Base-by-base conservation (phyloP, 2,113 vertebrate species). In the Crotophaga sulcirostris region DNA sequence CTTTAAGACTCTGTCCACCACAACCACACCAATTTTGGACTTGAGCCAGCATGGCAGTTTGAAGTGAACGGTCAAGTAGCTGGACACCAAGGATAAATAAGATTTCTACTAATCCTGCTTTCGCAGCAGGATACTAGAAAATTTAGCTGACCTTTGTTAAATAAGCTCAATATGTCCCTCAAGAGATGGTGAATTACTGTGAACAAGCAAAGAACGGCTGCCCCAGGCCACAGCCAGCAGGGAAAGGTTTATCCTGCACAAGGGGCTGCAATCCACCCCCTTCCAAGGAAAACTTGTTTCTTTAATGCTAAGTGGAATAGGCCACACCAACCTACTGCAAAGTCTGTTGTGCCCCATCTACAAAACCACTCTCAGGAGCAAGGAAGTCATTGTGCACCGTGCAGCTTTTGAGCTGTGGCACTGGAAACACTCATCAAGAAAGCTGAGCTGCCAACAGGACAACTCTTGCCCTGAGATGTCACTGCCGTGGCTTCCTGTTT, bases 141-240 rank as follows among this genome's bases (percentile, higher is more conserved):
- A 97, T 96, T 95, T 90, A 93, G 92, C 92, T 97, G 95, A 96
- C 90, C 82, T 96, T 94, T 93, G 88, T 95, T 94, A 94, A 96
- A 95, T 89, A 97, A 96, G 82, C 93, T 96, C 90, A 95, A 74
- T 81, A 40, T 42, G 47, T 85, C 95, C 88, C 93, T 64, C 60
- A 90, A 88, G 96, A 88, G 56, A 81, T 7, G 28, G 60, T 77
- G 79, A 96, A 95, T 94, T 95, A 93, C 90, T 83, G 52, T 70
- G 64, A 86, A 21, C 1, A 7, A 88, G 90, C 79, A 94, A 84
- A 90, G 82, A 93, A 86, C 45, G 73, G 36, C 76, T 86, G 82
- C 64, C 85, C 59, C 36, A 1, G 72, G 90, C 85, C 75, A 60
- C 2, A 70, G 75, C 47, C 85, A 45, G 44, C 64, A 92, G 67